A percentile compares a stretch with the other conserved stretches of the same genome.
Conservation (phyloP, 2,113 vertebrate genomes). For the Ailurus styani region DNA sequence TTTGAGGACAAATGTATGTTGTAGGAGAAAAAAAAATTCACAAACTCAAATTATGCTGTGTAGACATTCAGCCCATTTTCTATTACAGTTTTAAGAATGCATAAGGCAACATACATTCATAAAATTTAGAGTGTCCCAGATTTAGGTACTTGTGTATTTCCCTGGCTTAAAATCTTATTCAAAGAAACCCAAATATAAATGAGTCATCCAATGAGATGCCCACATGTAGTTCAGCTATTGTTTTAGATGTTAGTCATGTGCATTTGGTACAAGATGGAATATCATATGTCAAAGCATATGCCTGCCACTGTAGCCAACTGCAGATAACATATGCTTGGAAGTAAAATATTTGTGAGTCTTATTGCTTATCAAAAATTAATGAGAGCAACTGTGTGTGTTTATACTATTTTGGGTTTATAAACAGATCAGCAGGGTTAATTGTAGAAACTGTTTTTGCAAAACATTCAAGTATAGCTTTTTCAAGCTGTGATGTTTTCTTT, state of each 20-base stretch:
- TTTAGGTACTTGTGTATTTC: neutral
- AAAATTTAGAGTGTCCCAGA: neutral
- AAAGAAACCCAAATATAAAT: neutral
- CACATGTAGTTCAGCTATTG: neutral
- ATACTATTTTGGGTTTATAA: conserved; percentile 73
- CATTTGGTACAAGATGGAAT: conserved; percentile 65
- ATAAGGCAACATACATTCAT: neutral
- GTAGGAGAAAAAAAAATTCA: neutral
- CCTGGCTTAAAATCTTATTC: neutral
- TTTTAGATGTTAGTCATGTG: conserved; percentile 22
- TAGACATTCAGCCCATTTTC: neutral
- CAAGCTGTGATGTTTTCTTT: conserved; percentile 65
- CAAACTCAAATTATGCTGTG: neutral
- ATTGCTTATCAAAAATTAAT: conserved; percentile 80
- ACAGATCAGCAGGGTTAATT: conserved; percentile 77
- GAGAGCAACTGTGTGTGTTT: conserved; percentile 78
- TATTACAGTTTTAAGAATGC: neutral
- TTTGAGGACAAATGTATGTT: neutral
- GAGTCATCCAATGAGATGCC: neutral
- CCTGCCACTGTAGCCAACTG: conserved; percentile 66
- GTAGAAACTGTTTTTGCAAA: conserved; percentile 69
- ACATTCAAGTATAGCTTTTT: conserved; percentile 54
- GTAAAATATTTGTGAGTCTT: conserved; percentile 69
- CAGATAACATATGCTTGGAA: conserved; percentile 64
- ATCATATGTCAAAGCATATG: conserved; percentile 79